Evolutionary conservation across 2,888 invertebrate species (phyloP), one percentile per base, ranked within the genome.

Genomic region (Taphrorychus bicolor): DNA sequence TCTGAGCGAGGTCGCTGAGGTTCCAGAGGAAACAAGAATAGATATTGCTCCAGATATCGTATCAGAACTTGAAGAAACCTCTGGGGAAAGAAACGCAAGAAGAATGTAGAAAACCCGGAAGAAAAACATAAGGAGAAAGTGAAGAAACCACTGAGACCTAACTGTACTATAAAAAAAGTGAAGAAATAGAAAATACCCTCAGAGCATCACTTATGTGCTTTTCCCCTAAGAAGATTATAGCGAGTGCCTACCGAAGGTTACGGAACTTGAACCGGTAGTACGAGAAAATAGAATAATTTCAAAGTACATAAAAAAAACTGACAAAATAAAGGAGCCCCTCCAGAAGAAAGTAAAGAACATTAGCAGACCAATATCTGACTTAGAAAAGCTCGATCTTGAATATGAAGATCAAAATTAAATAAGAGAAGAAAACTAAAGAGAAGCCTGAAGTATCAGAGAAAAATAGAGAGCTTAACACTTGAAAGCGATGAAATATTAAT

Each of bases 151-250:
- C 57, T 82, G 75, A 75, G 81, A 22, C 40, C 52, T 23, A 66
- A 67, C 18, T 62, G n/a, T n/a, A n/a, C 54, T 9, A 70, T 62
- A 0, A 76, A 76, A 1, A 77, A 77, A 74, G 70, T 5, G 77
- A 76, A 73, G 60, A 59, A 74, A 65, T 73, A 76, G 54, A 67
- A 62, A 64, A 65, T 73, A 70, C 73, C 71, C 51, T 3, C 68
- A 71, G 73, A 77, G 83, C 75, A 84, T 85, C 53, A 79, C 71
- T 21, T 75, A 76, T 57, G 73, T 84, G 16, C 80, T 81, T 9
- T 85, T 83, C 75, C 86, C 85, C 41, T 84, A 85, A 5, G 62
- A 72, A 14, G 71, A 78, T 2, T 85, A 86, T 70, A 84, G 85
- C 1, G 75, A 81, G 61, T 83, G 82, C 68, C 74, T 73, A 54